Evolutionary conservation across 2,888 invertebrate genomes (phyloP), one percentile per base, ranked within the genome.

Genomic region (Drosophila quinaria): DNA sequence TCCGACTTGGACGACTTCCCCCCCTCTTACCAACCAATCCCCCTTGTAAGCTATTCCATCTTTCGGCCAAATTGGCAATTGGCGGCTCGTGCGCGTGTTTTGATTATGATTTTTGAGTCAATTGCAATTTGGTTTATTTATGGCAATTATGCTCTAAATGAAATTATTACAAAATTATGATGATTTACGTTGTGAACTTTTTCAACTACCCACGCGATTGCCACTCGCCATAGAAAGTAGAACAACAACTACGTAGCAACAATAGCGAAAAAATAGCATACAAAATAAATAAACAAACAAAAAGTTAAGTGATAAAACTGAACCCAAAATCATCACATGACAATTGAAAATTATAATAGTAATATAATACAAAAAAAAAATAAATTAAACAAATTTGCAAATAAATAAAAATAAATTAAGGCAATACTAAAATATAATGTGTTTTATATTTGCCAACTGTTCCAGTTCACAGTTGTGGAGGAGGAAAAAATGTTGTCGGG

Each of bases 91-190:
- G 71, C 80, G 72, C 62, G 49, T 75, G 61, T 68, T 58, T 78
- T 86, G 80, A 88, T 88, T 88, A 84, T 86, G 65, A 64, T 87
- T 50, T 79, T 78, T 80, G 77, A 70, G 74, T 51, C 68, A 61
- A 72, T 81, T 72, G 75, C 75, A 78, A 80, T 81, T 80, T 78
- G 46, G 56, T 52, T 47, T 69, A 74, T 80, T 87, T 82, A 85
- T 65, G 66, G 68, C 88, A 84, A 84, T 84, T 86, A 78, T 84
- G 67, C 75, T 70, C 75, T 72, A 83, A 84, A 88, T 88, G 76
- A 81, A 86, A 83, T 86, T 86, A 78, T 88, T 88, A 72, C 62
- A 74, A 88, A 80, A 84, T 86, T 82, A 85, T 77, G 50, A 49
- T 71, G 47, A 78, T 73, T 81, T 70, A 42, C 33, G 49, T 10